Conservation (phyloP, 2,888 invertebrate species). For the Drosophila falleni region DNA sequence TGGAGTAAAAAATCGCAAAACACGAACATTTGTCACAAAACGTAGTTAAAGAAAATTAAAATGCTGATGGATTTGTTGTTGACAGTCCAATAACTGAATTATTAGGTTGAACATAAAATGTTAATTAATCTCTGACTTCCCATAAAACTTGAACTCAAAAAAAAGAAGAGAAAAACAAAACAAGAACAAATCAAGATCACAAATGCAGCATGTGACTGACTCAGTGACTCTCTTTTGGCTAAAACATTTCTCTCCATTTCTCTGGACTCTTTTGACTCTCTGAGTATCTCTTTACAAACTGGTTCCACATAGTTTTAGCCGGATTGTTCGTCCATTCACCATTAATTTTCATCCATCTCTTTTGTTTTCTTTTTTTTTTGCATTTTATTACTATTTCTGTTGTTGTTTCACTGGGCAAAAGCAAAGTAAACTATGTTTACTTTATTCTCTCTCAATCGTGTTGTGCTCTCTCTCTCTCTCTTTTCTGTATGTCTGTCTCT, state of each 20-base stretch:
- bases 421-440: conserved; percentile 52
- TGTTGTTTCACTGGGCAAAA: conserved; percentile 37
- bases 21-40: conserved; percentile 1
- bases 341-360: conserved; percentile 50
- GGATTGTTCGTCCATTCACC: conserved; percentile 49
- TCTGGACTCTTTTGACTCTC: conserved; percentile 18
- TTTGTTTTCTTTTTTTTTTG: conserved; percentile 36
- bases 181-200: conserved; percentile 56
- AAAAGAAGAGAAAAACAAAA: conserved; percentile 6
- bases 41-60: conserved; percentile 11
- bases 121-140: conserved; percentile 4
- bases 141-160: conserved; percentile 6
- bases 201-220: conserved; percentile 68
- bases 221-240: conserved; percentile 10
- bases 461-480: background rate
- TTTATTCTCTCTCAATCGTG: conserved; percentile 5
- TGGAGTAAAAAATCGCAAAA: conserved; percentile 1
- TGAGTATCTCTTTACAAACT: conserved; percentile 43
- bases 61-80: conserved; percentile 23
- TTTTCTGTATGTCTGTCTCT: conserved; percentile 11
- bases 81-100: conserved; percentile 26
- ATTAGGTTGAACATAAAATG: conserved; percentile 30
- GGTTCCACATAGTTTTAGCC: conserved; percentile 51
- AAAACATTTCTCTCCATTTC: conserved; percentile 1
- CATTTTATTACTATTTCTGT: conserved; percentile 24